Conservation (phyloP, 2,113 vertebrate genomes). For the Phoxinus phoxinus region DNA sequence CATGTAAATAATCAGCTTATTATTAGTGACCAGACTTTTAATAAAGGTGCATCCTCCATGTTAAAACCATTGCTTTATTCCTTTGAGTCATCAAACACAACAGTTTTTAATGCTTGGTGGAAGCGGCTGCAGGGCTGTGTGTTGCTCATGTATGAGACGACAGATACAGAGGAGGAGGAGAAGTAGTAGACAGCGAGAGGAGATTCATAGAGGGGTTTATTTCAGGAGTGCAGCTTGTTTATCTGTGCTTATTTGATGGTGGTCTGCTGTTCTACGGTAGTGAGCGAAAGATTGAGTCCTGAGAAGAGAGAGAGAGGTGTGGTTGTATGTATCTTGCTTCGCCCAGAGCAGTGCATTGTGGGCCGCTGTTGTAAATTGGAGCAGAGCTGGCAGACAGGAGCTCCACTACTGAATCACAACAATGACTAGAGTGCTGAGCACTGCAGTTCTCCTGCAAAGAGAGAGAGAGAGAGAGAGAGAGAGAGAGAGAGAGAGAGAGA, state of each 20-base stretch:
- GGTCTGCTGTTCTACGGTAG: conserved; percentile 49
- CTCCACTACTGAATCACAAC: conserved; percentile 64
- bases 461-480: background rate
- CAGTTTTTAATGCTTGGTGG: background rate
- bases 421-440: conserved; percentile 55
- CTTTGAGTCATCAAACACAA: background rate
- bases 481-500: conserved; percentile 6
- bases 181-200: background rate
- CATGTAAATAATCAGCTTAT: background rate
- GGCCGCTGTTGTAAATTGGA: conserved; percentile 64
- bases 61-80: background rate
- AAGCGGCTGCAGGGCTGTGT: background rate
- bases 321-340: conserved; percentile 32
- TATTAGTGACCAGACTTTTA: background rate
- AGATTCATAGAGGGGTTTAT: conserved; percentile 61
- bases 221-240: conserved; percentile 71
- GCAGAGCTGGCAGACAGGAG: conserved; percentile 53
- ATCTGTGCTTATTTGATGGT: conserved; percentile 70
- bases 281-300: conserved; percentile 20
- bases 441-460: conserved; percentile 44
- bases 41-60: background rate
- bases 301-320: conserved; percentile 28
- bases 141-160: background rate
- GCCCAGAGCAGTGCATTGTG: conserved; percentile 33
- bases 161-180: background rate